Evolutionary conservation across 2,797 vertebrate genomes (phyloP).

Genomic region (Podarcis lilfordi): DNA sequence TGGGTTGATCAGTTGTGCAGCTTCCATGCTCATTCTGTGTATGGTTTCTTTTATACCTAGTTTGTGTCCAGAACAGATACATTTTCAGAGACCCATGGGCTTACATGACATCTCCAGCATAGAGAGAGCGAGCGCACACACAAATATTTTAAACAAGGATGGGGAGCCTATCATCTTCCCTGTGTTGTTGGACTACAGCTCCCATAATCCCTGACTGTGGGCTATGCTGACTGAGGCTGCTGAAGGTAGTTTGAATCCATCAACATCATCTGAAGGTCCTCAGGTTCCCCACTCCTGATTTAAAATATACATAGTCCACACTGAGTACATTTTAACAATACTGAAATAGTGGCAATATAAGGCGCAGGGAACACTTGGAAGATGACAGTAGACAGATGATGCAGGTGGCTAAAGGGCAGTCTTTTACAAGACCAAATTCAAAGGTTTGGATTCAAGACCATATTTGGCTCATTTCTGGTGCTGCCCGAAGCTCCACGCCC

Average conservation of each 20-base stretch:
- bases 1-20: neutral
- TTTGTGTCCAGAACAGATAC: neutral
- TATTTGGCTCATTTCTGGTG: neutral
- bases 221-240: neutral
- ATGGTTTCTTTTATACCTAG: neutral
- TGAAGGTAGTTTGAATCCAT: neutral
- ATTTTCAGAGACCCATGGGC: neutral
- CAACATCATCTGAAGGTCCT: neutral
- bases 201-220: neutral
- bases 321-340: neutral
- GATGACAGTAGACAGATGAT: neutral
- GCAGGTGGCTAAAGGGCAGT: neutral
- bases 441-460: neutral
- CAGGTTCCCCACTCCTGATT: neutral
- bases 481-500: neutral
- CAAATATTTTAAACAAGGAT: neutral
- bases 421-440: neutral
- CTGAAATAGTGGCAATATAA: neutral
- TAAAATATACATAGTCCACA: neutral
- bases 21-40: neutral
- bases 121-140: neutral
- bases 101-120: neutral
- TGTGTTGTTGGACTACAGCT: neutral
- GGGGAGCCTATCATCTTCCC: neutral
- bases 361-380: neutral